phyloP scores from a whole-genome alignment of 1,140 invertebrate genomes.

The Sinonovacula constricta region DNA sequence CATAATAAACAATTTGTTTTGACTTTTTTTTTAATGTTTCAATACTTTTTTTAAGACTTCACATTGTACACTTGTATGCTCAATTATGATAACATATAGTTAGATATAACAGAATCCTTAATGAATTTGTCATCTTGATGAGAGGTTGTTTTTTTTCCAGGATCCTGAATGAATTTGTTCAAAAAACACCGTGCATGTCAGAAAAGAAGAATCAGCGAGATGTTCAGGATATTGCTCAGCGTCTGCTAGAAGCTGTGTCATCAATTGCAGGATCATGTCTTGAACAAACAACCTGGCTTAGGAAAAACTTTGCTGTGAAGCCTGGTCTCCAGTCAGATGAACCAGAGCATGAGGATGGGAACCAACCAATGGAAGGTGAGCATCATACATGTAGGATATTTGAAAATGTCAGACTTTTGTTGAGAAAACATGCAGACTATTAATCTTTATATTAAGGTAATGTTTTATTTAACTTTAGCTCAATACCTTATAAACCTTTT shows the following conservation, averaged over 20 bases:
- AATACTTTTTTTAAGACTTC: no score
- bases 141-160: constrained; percentile 71
- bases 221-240: constrained; percentile 83
- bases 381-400: no score
- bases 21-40: no score
- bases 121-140: no score
- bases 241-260: constrained; percentile 90
- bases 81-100: not conserved
- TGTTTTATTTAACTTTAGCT: no score
- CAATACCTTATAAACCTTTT: no score
- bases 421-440: no score
- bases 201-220: constrained; percentile 92
- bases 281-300: constrained; percentile 94
- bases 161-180: constrained; percentile 92
- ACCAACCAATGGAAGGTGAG: constrained; percentile 42
- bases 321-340: constrained; percentile 80
- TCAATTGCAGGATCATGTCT: constrained; percentile 92
- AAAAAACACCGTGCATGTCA: constrained; percentile 86
- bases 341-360: constrained; percentile 66
- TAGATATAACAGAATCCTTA: not conserved
- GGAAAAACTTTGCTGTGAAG: constrained; percentile 91
- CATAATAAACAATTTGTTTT: no score
- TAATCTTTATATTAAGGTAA: no score
- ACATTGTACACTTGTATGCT: not conserved
- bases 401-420: no score